Conservation (phyloP, 2,113 vertebrate species). For the Oncorhynchus nerka region DNA sequence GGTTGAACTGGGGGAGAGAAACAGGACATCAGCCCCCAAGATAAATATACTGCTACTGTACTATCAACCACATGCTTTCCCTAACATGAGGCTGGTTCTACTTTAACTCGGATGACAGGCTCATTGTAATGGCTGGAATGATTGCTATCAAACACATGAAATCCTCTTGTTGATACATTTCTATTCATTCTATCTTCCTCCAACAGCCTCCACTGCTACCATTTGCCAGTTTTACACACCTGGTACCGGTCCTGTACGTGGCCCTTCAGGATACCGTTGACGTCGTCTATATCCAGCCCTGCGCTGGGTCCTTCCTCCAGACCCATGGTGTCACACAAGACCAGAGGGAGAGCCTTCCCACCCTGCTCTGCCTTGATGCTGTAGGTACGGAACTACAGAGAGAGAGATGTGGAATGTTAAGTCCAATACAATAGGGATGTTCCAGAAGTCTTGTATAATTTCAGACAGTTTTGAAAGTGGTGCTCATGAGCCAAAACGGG, state of each 20-base stretch:
- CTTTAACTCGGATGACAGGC: no score
- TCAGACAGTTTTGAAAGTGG: no score
- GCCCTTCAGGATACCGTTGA: conserved; percentile 62
- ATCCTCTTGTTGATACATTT: no score
- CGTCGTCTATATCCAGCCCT: conserved; percentile 63
- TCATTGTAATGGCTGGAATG: no score
- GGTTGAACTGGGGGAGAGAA: conserved; percentile 36
- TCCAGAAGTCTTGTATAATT: not conserved
- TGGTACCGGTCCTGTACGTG: conserved; percentile 67
- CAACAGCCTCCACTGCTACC: no score
- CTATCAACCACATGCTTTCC: no score
- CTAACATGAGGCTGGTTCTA: no score
- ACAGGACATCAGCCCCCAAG: not conserved
- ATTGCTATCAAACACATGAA: no score
- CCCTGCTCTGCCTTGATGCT: conserved; percentile 44
- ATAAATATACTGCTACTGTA: no score
- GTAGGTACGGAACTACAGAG: conserved; percentile 64
- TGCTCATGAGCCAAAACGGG: no score
- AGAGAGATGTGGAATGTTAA: not conserved
- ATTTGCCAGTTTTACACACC: conserved; percentile 40
- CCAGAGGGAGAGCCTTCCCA: conserved; percentile 44
- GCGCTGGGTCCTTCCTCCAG: conserved; percentile 55
- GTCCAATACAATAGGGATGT: not conserved
- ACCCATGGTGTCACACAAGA: conserved; percentile 75
- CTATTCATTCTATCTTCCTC: no score